Base-by-base conservation (phyloP, 2,113 vertebrate genomes). In the Poecilia latipinna region DNA sequence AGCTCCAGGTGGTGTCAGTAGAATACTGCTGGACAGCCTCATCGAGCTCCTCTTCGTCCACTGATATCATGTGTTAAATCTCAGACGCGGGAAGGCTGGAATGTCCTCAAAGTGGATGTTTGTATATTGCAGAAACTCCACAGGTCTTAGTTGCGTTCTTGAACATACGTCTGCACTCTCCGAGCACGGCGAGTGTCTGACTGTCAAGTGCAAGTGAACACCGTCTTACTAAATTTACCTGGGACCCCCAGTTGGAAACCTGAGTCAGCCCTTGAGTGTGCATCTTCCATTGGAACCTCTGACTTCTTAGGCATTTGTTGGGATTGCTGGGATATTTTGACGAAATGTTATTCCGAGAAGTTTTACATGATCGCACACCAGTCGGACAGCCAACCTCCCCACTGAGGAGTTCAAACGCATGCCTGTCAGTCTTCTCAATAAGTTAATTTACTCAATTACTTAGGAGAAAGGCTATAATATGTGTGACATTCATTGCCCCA, bases 1-100 rank as follows among this genome's bases (percentile, higher is more conserved):
- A 95, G 84, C 88, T 93, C 94, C 93, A 95, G 74, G 90, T 94
- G 84, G 85, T 91, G 67, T 91, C 90, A 11, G 48, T 62, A 70
- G 26, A 70, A 76, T 92, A 78, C 2, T 76, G 84, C 57, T 87
- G 87, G 65, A 35, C 82, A 39, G 84, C 71, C 63, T 89, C 91
- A 66, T 89, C 84, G 4, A 92, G 71, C 37, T 92, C 89, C 63
- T 92, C 93, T 65, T 69, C 86, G 61, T 88, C 85, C 64, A 88
- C 93, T 48, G 92, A 86, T 85, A 61, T 91, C 93, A 93, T 91
- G 80, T 82, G 89, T 90, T 82, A 87, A 91, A 10, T 57, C 51
- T 93, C 26, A 15, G 82, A 65, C 32, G 26, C 63, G 65, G 48
- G 48, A 37, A 78, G 67, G 28, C 1, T 70, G 66, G 65, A 4